Evolutionary conservation across 2,888 invertebrate genomes (phyloP).

Genomic region (Subacronicta megacephala): DNA sequence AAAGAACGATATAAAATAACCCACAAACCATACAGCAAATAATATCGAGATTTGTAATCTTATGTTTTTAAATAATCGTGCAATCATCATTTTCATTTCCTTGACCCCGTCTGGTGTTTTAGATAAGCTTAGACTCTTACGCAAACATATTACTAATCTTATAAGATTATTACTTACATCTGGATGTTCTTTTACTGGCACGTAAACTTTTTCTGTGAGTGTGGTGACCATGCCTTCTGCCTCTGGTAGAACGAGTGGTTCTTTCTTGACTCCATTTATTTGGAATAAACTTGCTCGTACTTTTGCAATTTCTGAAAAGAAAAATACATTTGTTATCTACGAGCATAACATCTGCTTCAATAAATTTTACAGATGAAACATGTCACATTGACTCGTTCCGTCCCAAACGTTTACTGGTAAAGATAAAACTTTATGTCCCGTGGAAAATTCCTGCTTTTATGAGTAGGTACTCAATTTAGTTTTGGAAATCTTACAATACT

Average conservation of each 20-base stretch:
- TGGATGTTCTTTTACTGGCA: slow-evolving; percentile 99
- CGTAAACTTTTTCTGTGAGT: slow-evolving; percentile 99
- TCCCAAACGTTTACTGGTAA: slow-evolving; percentile 71
- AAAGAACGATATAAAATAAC: slow-evolving; percentile 28
- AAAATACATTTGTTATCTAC: slow-evolving; percentile 60
- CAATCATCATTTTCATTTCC: slow-evolving; percentile 34
- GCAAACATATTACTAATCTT: slow-evolving; percentile 13
- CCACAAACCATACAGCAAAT: slow-evolving; percentile 4
- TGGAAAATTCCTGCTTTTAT: slow-evolving; percentile 63
- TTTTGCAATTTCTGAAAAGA: slow-evolving; percentile 98
- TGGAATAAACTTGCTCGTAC: slow-evolving; percentile 99
- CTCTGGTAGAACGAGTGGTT: slow-evolving; percentile 97
- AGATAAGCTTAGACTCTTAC: slow-evolving; percentile 36
- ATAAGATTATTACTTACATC: slow-evolving; percentile 94
- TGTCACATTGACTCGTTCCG: slow-evolving; percentile 69
- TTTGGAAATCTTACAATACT: slow-evolving; percentile 52
- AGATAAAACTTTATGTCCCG: slow-evolving; percentile 75
- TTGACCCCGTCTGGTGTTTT: slow-evolving; percentile 33
- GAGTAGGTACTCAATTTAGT: slow-evolving; percentile 55
- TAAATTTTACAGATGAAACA: slow-evolving; percentile 72
- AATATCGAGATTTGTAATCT: slow-evolving; percentile 4
- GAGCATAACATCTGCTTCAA: slow-evolving; percentile 64
- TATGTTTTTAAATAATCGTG: slow-evolving; percentile 20
- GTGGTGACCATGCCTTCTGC: slow-evolving; percentile 97
- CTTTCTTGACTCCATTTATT: slow-evolving; percentile 99